Evolutionary conservation across 2,797 vertebrate genomes (phyloP).

Genomic region (Enteromius afrohamiltoni): DNA sequence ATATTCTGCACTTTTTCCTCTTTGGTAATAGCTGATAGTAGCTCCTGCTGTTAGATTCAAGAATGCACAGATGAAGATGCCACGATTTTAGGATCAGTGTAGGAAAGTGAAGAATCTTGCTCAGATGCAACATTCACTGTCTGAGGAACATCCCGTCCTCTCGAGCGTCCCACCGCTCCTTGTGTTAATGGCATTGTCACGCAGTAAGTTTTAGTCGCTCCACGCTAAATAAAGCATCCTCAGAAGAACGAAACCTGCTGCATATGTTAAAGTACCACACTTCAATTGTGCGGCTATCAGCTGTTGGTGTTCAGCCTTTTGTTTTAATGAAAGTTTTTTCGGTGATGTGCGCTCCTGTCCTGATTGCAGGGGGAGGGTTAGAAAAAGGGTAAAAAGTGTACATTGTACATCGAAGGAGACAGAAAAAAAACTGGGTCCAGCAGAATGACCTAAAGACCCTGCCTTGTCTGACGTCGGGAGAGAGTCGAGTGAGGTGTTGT

Average conservation of each 20-base stretch:
- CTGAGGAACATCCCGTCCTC: constrained; percentile 26
- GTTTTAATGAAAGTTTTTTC: constrained; percentile 45
- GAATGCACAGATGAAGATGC: constrained; percentile 47
- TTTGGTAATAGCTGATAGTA: constrained; percentile 74
- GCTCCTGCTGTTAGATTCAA: constrained; percentile 48
- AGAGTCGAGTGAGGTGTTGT: constrained; percentile 54
- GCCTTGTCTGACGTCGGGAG: constrained; percentile 44
- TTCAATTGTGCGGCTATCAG: constrained; percentile 39
- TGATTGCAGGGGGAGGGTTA: constrained; percentile 28
- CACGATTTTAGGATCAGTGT: constrained; percentile 29
- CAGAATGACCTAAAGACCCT: constrained; percentile 51
- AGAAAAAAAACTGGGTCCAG: constrained; percentile 42
- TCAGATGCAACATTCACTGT: constrained; percentile 22
- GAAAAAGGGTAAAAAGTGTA: constrained; percentile 44
- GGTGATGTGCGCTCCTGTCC: constrained; percentile 11
- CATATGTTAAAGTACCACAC: constrained; percentile 47
- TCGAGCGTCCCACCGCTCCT: constrained; percentile 38
- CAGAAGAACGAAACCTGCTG: constrained; percentile 45
- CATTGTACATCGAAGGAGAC: constrained; percentile 40
- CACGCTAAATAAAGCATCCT: constrained; percentile 45
- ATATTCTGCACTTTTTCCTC: constrained; percentile 59
- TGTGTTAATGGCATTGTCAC: constrained; percentile 51
- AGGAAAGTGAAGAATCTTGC: constrained; percentile 37
- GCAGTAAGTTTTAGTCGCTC: constrained; percentile 47
- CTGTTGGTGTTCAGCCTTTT: constrained; percentile 30